phyloP scores from a whole-genome alignment of 2,888 invertebrate species.

The Cataglyphis albicans region DNA sequence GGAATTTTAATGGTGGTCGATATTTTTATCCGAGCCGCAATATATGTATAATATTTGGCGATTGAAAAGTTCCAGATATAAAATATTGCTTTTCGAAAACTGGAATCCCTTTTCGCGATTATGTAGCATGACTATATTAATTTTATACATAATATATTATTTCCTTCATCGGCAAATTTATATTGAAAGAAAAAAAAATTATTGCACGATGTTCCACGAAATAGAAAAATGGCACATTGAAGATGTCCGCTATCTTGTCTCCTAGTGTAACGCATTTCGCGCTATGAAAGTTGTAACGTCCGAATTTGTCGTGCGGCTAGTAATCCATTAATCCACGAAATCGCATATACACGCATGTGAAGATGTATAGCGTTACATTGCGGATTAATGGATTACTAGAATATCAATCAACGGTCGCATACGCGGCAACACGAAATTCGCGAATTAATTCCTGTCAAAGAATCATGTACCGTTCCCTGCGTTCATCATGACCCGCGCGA shows the following conservation, averaged over 20 bases:
- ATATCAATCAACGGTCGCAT: constrained; percentile 47
- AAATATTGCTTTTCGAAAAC: constrained; percentile 10
- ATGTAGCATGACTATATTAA: not conserved
- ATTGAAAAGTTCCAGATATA: not conserved
- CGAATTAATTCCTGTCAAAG: constrained; percentile 49
- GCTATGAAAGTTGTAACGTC: constrained; percentile 14
- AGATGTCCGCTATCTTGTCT: not conserved
- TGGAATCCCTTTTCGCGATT: not conserved
- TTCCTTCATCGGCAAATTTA: not conserved
- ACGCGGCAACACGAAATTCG: constrained; percentile 46
- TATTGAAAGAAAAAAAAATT: not conserved
- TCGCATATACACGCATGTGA: constrained; percentile 12
- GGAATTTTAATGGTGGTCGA: constrained; percentile 46
- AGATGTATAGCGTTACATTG: constrained; percentile 21
- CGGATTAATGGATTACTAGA: constrained; percentile 7
- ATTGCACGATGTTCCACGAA: not conserved
- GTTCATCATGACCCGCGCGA: not conserved
- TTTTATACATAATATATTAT: constrained; percentile 6
- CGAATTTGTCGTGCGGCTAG: constrained; percentile 42
- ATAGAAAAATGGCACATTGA: not conserved
- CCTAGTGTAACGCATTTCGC: not conserved
- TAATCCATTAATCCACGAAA: constrained; percentile 50
- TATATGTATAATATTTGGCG: constrained; percentile 21
- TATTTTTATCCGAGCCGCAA: constrained; percentile 14
- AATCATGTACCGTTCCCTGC: not conserved